Evolutionary conservation across 2,113 vertebrate genomes (phyloP), one percentile per base, ranked within the genome.

Genomic region (Lophochroa leadbeateri): DNA sequence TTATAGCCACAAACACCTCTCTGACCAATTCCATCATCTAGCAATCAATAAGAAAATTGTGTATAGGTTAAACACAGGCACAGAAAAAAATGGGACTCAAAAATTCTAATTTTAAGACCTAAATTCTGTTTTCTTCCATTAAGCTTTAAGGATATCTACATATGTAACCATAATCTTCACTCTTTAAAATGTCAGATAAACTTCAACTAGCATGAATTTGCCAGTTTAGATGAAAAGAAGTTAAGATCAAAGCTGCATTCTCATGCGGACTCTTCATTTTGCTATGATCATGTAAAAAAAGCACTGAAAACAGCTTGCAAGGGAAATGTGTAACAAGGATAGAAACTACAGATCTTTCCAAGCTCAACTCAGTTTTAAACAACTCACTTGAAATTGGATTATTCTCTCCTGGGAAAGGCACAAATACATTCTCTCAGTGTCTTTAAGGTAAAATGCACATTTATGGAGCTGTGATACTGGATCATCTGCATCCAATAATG

Each of bases 351-450:
- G 29, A 70, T 25, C 52, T 37, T 75, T 52, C 52, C 49, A 64
- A 71, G 77, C n/a, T 58, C 57, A 58, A 58, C n/a, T n/a, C 57
- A 33, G 7, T 58, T 72, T 80, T 57, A 75, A 76, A 64, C 18
- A 93, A 97, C 99, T 98, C 94, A 99, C 99, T 99, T 99, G 99
- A 98, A 99, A 99, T 61, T 99, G 99, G 96, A 99, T 99, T 98
- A 99, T 99, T 99, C 99, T 99, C 97, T 99, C 99, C 98, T 99
- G 99, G 96, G 99, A 99, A 99, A 99, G 99, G 98, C 99, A 99
- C 99, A 99, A 98, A 98, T 99, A 99, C 99, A 99, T 99, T 98
- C 99, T 98, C 97, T 99, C 99, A 24, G 99, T 99, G 98, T 99
- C 99, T 98, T 99, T 99, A 98, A 99, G 98, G 98, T 99, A 99